Evolutionary conservation across 2,797 vertebrate genomes (phyloP), one percentile per base, ranked within the genome.

Genomic region (Fistularia commersonii): DNA sequence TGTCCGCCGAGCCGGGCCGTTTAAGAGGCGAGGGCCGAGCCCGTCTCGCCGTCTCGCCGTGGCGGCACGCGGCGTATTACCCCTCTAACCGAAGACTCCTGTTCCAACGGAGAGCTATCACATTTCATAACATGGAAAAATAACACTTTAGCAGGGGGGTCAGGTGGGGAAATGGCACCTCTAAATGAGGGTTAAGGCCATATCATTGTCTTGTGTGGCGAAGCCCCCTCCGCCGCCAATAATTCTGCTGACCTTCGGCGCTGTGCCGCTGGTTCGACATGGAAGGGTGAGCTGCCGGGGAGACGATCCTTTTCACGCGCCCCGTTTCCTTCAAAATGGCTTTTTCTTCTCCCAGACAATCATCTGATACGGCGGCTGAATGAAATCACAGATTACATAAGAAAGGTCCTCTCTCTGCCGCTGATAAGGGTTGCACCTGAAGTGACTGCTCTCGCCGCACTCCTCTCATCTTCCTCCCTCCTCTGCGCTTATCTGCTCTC

Each of bases 311-410:
- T 84, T 86, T 90, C 87, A 87, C 85, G 80, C 76, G 69, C 86
- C 87, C 81, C 85, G 82, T 87, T 87, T 77, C 83, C 80, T 83
- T 85, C 85, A 88, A 93, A 93, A 71, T 92, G 87, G 80, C 82
- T 91, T 90, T 94, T 93, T 92, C 89, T 92, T 90, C 89, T 85
- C 81, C 74, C 87, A 90, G 91, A 90, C 89, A 93, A 92, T 96
- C 93, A 91, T 89, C 84, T 88, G 74, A 86, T 83, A 73, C 74
- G 70, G 76, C 70, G 66, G 80, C 78, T 87, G 86, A 89, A 90
- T 90, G 86, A 90, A 90, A 89, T 90, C 88, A 85, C 87, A 90
- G 90, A 91, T 92, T 92, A 91, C 90, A 90, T 90, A 89, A 90
- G 89, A 91, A 90, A 90, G 89, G 89, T 89, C 88, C 76, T 78